Evolutionary conservation across 2,797 vertebrate genomes (phyloP).

Genomic region (Lacerta viridis): DNA sequence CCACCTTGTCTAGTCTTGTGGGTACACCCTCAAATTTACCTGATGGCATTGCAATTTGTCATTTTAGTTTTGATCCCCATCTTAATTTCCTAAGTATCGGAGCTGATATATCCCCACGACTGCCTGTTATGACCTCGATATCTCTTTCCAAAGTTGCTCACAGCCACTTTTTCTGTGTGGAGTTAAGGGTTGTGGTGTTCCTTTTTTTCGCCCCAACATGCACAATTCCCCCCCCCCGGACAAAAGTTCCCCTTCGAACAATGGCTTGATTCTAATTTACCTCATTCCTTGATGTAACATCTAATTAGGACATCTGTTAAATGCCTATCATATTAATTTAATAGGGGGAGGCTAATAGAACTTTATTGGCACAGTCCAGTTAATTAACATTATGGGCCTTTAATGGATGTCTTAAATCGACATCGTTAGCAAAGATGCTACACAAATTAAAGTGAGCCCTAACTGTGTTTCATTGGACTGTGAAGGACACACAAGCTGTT

Average conservation of each 20-base stretch:
- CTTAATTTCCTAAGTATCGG: background rate
- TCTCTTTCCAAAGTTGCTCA: background rate
- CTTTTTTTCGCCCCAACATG: background rate
- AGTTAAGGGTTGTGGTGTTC: background rate
- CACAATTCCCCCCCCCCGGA: background rate
- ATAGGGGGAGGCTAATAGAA: conserved; percentile 76
- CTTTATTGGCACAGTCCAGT: conserved; percentile 75
- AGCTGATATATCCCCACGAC: background rate
- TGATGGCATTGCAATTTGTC: background rate
- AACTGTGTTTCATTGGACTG: conserved; percentile 67
- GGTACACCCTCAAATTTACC: background rate
- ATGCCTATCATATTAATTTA: conserved; percentile 80
- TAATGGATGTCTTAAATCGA: conserved; percentile 78
- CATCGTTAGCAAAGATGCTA: conserved; percentile 73
- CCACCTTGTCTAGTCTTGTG: background rate
- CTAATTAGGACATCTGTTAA: conserved; percentile 84
- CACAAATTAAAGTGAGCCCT: conserved; percentile 75
- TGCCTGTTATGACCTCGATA: background rate
- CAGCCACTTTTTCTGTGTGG: background rate
- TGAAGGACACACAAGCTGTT: conserved; percentile 69
- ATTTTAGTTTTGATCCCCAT: background rate
- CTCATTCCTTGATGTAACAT: conserved; percentile 70
- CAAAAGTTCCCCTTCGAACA: conserved; percentile 67
- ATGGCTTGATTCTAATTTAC: conserved; percentile 68
- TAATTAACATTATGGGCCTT: conserved; percentile 79